Evolutionary conservation across 2,797 vertebrate genomes (phyloP).

Genomic region (Ptychobarbus kaznakovi): DNA sequence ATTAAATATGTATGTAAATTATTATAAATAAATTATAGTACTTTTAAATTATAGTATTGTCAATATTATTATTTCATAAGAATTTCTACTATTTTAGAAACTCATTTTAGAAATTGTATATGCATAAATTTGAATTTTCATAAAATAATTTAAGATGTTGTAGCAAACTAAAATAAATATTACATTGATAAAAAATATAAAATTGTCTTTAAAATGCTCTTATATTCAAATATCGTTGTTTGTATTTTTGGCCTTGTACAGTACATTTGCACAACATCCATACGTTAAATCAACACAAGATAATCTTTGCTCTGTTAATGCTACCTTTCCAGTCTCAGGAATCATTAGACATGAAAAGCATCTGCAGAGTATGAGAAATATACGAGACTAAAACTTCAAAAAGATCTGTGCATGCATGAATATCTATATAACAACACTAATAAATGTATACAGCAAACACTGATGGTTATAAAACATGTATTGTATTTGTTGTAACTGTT

Average conservation of each 20-base stretch:
- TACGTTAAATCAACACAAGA: background rate
- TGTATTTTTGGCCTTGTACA: background rate
- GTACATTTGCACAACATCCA: background rate
- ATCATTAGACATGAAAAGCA: too few species aligned
- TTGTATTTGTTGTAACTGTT: background rate
- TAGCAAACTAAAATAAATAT: too few species aligned
- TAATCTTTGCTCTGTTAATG: background rate
- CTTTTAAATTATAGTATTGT: background rate
- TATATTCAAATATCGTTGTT: background rate
- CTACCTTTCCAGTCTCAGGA: background rate
- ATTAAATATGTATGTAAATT: background rate
- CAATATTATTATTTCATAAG: background rate
- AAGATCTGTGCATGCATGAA: too few species aligned
- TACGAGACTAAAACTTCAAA: background rate
- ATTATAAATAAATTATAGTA: background rate
- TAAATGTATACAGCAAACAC: background rate
- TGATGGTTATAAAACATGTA: background rate
- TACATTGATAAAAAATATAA: background rate
- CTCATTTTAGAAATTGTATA: too few species aligned
- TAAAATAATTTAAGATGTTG: background rate
- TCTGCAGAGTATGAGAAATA: too few species aligned
- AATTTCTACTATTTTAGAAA: too few species aligned
- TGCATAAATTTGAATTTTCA: too few species aligned
- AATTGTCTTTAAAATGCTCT: background rate
- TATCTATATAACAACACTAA: background rate